phyloP scores from a whole-genome alignment of 2,888 invertebrate species.

The Perizoma flavofasciatum region DNA sequence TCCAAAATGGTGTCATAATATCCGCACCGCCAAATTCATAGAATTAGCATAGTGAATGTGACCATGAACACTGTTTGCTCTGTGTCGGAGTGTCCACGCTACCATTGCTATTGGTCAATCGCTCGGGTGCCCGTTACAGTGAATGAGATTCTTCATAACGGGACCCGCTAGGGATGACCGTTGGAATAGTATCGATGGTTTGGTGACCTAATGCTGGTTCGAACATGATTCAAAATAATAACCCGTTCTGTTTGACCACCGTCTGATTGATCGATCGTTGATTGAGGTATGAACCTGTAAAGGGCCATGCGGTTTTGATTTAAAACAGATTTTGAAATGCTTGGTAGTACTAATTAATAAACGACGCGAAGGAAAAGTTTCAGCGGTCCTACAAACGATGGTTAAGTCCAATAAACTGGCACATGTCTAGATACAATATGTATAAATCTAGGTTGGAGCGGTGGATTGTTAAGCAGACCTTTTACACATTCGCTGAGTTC shows the following conservation, averaged over 20 bases:
- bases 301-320: no score
- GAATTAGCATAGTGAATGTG: slow-evolving; percentile 33
- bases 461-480: no score
- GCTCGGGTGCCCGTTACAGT: slow-evolving; percentile 37
- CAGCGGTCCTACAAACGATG: no score
- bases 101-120: slow-evolving; percentile 12
- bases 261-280: no score
- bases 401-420: no score
- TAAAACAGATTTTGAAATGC: no score
- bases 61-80: slow-evolving; percentile 18
- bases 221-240: slow-evolving; percentile 10
- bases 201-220: slow-evolving; percentile 23
- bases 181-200: slow-evolving; percentile 28
- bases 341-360: no score
- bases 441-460: no score
- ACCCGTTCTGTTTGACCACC: neutral
- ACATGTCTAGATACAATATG: no score
- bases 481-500: no score
- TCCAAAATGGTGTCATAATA: slow-evolving; percentile 21
- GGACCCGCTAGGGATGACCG: slow-evolving; percentile 49
- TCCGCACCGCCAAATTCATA: slow-evolving; percentile 26
- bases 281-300: no score
- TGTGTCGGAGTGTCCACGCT: neutral
- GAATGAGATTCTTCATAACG: slow-evolving; percentile 66
- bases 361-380: no score